phyloP scores from a whole-genome alignment of 2,113 vertebrate genomes.

The Pogona vitticeps region DNA sequence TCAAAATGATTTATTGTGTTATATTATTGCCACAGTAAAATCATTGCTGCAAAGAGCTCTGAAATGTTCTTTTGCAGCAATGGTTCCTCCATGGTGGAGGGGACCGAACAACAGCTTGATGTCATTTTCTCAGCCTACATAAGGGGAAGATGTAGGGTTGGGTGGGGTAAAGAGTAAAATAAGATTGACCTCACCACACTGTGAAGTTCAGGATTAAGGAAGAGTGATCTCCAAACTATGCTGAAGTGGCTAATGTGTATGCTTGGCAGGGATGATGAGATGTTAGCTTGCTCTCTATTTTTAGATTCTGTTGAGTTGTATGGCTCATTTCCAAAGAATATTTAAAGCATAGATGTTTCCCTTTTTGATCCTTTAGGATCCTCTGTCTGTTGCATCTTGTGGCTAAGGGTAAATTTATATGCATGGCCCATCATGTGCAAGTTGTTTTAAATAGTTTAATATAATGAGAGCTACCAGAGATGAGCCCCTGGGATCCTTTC shows the following conservation, averaged over 20 bases:
- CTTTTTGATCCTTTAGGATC: background rate
- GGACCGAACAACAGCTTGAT: background rate
- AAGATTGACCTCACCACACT: background rate
- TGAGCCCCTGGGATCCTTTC: background rate
- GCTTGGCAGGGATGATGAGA: background rate
- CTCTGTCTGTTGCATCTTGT: background rate
- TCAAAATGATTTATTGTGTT: background rate
- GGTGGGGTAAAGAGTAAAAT: background rate
- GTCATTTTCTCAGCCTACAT: background rate
- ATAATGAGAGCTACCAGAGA: background rate
- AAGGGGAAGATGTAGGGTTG: background rate
- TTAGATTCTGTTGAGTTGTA: conserved; percentile 17
- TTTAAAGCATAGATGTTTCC: background rate
- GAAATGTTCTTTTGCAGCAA: no score
- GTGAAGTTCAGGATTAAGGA: background rate
- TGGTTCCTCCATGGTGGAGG: no score
- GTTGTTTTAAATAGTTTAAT: background rate
- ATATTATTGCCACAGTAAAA: background rate
- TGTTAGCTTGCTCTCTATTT: conserved; percentile 3
- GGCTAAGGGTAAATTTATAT: background rate
- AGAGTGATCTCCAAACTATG: conserved; percentile 1
- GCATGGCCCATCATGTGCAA: background rate
- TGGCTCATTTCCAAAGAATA: background rate
- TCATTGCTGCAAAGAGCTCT: background rate
- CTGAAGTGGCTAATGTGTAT: conserved; percentile 3